Conservation (phyloP, 2,888 invertebrate species). For the Zootermopsis nevadensis region DNA sequence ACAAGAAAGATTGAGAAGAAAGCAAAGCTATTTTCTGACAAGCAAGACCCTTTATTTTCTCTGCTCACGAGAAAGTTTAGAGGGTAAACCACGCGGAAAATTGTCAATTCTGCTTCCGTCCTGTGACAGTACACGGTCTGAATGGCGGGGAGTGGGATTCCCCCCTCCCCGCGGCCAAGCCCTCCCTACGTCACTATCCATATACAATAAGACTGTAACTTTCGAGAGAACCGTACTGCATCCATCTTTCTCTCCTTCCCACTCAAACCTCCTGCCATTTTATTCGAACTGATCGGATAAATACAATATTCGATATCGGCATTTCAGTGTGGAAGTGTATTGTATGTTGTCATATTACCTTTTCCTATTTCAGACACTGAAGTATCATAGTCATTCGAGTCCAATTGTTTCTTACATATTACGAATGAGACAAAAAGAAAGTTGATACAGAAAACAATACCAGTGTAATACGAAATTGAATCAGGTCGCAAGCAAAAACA, state of each 20-base stretch:
- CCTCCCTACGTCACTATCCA: background rate
- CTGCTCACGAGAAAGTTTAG: slow-evolving; percentile 54
- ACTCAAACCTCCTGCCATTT: background rate
- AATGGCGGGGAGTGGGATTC: background rate
- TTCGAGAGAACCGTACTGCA: background rate
- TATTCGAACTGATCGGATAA: slow-evolving; percentile 38
- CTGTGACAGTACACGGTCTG: slow-evolving; percentile 44
- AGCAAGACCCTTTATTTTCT: slow-evolving; percentile 50
- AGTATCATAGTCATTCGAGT: slow-evolving; percentile 3
- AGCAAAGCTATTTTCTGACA: slow-evolving; percentile 51
- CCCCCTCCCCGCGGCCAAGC: slow-evolving; percentile 11
- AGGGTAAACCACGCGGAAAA: slow-evolving; percentile 77
- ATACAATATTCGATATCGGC: slow-evolving; percentile 39
- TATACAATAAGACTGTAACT: slow-evolving; percentile 35
- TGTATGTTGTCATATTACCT: background rate
- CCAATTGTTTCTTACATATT: slow-evolving; percentile 23
- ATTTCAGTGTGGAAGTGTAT: slow-evolving; percentile 28
- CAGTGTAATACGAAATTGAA: slow-evolving; percentile 20
- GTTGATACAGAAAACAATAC: background rate
- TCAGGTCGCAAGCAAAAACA: slow-evolving; percentile 25
- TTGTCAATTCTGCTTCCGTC: slow-evolving; percentile 70
- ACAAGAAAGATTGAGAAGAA: slow-evolving; percentile 13
- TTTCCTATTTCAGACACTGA: background rate
- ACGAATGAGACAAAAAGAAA: slow-evolving; percentile 18
- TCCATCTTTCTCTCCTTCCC: background rate